A percentile compares a stretch with the other conserved stretches of the same genome.
phyloP scores from a whole-genome alignment of 2,888 invertebrate genomes.

The Lasiommata megera region DNA sequence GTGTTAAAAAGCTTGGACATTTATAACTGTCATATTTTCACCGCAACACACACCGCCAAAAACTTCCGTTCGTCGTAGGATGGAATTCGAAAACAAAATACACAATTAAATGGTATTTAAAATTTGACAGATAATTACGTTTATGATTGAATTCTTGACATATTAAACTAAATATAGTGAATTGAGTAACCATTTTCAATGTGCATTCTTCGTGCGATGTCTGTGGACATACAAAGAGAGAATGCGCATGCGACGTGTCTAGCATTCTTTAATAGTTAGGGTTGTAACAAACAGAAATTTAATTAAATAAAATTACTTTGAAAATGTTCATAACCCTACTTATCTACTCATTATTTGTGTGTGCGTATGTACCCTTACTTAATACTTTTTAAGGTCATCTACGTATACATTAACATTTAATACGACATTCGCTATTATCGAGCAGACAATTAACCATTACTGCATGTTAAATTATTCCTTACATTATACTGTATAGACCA shows the following conservation, averaged over 20 bases:
- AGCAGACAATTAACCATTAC: not conserved
- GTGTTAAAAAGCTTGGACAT: too few relatives aligned
- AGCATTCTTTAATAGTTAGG: constrained; percentile 46
- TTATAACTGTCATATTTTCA: too few relatives aligned
- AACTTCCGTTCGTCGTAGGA: too few relatives aligned
- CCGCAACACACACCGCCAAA: too few relatives aligned
- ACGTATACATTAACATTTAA: constrained; percentile 4
- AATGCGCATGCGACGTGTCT: constrained; percentile 57
- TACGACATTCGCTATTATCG: not conserved
- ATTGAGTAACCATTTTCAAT: constrained; percentile 41
- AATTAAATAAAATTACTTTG: too few relatives aligned
- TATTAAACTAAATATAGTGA: constrained; percentile 35
- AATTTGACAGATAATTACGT: too few relatives aligned
- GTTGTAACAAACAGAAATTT: constrained; percentile 37
- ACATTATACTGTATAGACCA: too few relatives aligned
- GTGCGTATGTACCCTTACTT: too few relatives aligned
- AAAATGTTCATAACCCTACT: not conserved
- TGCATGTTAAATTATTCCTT: not conserved
- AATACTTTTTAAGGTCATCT: not conserved
- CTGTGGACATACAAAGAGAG: constrained; percentile 58
- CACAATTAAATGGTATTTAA: too few relatives aligned
- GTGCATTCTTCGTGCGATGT: constrained; percentile 54
- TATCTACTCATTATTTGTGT: too few relatives aligned
- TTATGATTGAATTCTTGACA: constrained; percentile 19
- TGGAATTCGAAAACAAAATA: not conserved